A percentile compares a stretch with the other conserved stretches of the same genome.
phyloP scores from a whole-genome alignment of 2,113 vertebrate species.

The Ameiurus melas region DNA sequence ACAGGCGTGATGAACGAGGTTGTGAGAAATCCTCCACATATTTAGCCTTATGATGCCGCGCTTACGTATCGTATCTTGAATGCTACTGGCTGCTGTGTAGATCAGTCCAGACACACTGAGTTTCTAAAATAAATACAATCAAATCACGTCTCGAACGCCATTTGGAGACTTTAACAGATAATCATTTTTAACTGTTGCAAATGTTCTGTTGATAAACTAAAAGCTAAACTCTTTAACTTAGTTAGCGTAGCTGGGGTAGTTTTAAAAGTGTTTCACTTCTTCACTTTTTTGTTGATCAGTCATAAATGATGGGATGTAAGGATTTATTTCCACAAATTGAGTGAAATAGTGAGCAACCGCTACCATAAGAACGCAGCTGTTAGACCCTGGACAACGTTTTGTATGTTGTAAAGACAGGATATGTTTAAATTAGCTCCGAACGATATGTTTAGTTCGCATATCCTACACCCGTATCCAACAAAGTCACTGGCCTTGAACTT shows the following conservation, averaged over 20 bases:
- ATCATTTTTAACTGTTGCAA: neutral
- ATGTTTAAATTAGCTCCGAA: neutral
- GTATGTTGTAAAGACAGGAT: neutral
- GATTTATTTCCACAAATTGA: neutral
- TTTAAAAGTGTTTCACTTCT: neutral
- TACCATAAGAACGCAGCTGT: neutral
- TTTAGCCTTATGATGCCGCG: too few relatives aligned
- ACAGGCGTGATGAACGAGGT: neutral
- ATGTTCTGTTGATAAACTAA: neutral
- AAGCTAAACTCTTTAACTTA: neutral
- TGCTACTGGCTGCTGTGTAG: too few relatives aligned
- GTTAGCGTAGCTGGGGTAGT: neutral
- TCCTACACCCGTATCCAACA: neutral
- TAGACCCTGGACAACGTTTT: neutral
- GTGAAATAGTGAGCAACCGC: neutral
- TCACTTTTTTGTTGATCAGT: neutral
- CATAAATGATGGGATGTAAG: neutral
- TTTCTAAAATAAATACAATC: neutral
- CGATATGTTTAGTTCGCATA: neutral
- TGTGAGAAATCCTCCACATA: neutral
- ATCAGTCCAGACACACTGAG: too few relatives aligned
- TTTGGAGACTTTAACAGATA: neutral
- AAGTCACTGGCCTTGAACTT: constrained; percentile 12
- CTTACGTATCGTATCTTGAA: too few relatives aligned
- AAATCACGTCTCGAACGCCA: neutral